phyloP scores from a whole-genome alignment of 2,113 vertebrate species.

The Deroptyus accipitrinus region DNA sequence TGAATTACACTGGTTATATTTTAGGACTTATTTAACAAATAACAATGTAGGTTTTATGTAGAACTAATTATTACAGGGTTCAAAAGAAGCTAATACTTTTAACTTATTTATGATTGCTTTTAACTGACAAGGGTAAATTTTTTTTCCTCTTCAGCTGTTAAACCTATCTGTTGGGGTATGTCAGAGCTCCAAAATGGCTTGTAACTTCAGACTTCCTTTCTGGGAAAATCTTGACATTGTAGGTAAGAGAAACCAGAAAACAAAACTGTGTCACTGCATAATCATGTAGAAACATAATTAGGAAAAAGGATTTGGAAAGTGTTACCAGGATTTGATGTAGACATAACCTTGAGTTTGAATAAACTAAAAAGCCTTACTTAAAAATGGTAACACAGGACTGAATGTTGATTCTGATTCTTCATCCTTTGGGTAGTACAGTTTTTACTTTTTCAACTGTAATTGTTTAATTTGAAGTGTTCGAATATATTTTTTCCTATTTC shows the following conservation, averaged over 20 bases:
- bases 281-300: not conserved
- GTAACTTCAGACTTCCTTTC: not conserved
- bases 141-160: not conserved
- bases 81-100: not conserved
- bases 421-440: not conserved
- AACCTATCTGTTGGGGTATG: not conserved
- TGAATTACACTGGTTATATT: not conserved
- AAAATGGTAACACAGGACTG: not conserved
- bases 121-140: not conserved
- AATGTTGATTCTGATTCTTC: not conserved
- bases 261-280: not conserved
- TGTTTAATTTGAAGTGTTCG: not conserved
- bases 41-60: not conserved
- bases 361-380: not conserved
- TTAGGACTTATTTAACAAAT: not conserved
- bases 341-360: not conserved
- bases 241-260: not conserved
- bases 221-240: not conserved
- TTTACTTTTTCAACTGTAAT: not conserved
- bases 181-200: not conserved
- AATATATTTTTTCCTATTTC: not conserved
- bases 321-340: not conserved
- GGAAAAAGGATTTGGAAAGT: rapidly evolving
- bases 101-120: not conserved
- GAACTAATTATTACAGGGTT: not conserved